Evolutionary conservation across 2,888 invertebrate genomes (phyloP), one percentile per base, ranked within the genome.

Genomic region (Mythimna pallens): DNA sequence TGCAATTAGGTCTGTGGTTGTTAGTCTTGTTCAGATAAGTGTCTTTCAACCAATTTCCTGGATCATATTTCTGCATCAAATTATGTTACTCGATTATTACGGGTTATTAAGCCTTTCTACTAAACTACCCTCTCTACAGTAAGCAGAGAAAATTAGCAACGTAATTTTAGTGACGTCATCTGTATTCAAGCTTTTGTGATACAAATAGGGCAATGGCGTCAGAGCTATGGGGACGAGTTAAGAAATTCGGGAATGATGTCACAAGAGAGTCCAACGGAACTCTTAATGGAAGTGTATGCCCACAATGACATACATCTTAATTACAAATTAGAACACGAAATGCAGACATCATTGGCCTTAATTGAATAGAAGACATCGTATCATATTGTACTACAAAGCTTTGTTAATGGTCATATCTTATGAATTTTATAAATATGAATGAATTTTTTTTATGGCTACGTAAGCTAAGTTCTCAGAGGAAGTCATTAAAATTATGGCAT

Each of bases 291-390:
- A 70, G 54, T 54, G 70, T 78, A 76, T 85, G 79, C 59, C 64
- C 62, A 69, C 70, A 73, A 69, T 81, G 75, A 73, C 72, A 75
- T 83, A 76, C 59, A 78, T 85, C 75, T 71, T 77, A 79, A 81
- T 85, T 78, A 75, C 30, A 70, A 68, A 47, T 65, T 66, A 65
- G 70, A 64, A 52, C 66, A 64, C 50, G 36, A 65, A 73, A 73
- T 69, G 70, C 57, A 77, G 62, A 66, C 65, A 78, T 79, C 61
- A 85, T 86, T 85, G 85, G 54, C 84, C 84, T 83, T 71, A 86
- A 85, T 85, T 86, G 70, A 68, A 62, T 52, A 57, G 63, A 36
- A 81, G 81, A 76, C 68, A 55, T 62, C 25, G 69, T 69, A 43
- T 72, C 71, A 66, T 36, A 54, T 62, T 57, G 25, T 22, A 36